Conservation (phyloP, 2,888 invertebrate genomes). For the Hedya salicella region DNA sequence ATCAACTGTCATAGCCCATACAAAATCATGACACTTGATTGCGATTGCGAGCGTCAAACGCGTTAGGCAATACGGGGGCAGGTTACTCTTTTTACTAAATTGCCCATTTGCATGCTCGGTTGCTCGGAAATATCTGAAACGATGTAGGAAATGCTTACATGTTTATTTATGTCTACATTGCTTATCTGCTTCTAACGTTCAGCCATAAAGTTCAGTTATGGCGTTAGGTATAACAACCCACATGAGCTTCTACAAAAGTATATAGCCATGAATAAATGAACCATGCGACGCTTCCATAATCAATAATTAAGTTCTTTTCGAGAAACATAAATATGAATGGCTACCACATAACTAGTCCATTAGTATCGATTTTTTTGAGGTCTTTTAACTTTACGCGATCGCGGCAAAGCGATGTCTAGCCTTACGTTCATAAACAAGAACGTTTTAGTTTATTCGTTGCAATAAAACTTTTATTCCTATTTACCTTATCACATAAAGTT, state of each 20-base stretch:
- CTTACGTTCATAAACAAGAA: slow-evolving; percentile 28
- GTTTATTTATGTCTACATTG: slow-evolving; percentile 12
- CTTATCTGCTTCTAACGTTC: background rate
- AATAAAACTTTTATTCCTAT: slow-evolving; percentile 20
- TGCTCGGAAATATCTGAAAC: slow-evolving; percentile 12
- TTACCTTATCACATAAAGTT: slow-evolving; percentile 10
- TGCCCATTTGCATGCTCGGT: slow-evolving; percentile 16
- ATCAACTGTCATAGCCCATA: no score
- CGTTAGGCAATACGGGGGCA: no score
- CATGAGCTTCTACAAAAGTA: background rate
- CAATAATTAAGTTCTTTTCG: slow-evolving; percentile 48
- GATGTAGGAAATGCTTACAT: slow-evolving; percentile 1
- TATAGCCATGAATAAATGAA: slow-evolving; percentile 41
- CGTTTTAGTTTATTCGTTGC: slow-evolving; percentile 22
- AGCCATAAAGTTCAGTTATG: background rate
- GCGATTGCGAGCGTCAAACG: no score
- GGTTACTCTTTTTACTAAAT: slow-evolving; percentile 7
- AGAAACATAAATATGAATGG: slow-evolving; percentile 40
- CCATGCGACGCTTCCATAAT: slow-evolving; percentile 44
- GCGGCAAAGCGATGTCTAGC: slow-evolving; percentile 24
- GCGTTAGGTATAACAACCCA: background rate
- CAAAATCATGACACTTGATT: no score
- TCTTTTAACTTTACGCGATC: slow-evolving; percentile 49
- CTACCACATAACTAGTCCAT: slow-evolving; percentile 27
- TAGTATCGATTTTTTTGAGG: slow-evolving; percentile 48